Conservation (phyloP, 2,113 vertebrate species). For the Scopus umbretta region DNA sequence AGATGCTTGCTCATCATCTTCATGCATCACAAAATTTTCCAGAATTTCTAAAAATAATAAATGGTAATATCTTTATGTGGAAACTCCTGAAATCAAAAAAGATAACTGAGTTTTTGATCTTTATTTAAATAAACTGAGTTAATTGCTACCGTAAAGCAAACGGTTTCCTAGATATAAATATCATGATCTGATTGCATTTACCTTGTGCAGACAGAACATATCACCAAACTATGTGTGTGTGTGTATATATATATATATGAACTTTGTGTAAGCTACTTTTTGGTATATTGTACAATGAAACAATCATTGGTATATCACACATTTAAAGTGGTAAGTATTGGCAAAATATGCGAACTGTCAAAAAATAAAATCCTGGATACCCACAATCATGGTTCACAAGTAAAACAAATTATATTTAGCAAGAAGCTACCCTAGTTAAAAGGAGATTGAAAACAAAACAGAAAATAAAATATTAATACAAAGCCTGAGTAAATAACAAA, state of each 20-base stretch:
- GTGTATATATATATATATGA: not conserved
- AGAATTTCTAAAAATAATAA: slow-evolving; percentile 41
- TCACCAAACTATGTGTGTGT: not conserved
- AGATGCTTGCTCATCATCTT: not conserved
- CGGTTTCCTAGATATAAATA: not conserved
- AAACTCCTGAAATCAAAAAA: not conserved
- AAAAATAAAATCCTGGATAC: not conserved
- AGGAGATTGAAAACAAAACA: not conserved
- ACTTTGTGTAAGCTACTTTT: not conserved
- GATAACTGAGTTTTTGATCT: not conserved
- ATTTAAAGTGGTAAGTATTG: not conserved
- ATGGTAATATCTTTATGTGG: not conserved
- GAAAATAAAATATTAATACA: not conserved
- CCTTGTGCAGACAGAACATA: not conserved
- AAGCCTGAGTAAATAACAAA: not conserved
- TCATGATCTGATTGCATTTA: not conserved
- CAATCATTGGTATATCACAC: not conserved
- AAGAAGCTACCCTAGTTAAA: not conserved
- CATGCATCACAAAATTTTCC: not conserved
- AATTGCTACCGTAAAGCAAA: not conserved
- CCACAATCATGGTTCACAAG: not conserved
- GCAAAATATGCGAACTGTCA: not conserved
- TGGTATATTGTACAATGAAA: not conserved
- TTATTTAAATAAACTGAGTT: not conserved
- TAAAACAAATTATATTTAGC: not conserved